Evolutionary conservation across 1,140 invertebrate species (phyloP), one percentile per base, ranked within the genome.

Genomic region (Aphis craccivora): DNA sequence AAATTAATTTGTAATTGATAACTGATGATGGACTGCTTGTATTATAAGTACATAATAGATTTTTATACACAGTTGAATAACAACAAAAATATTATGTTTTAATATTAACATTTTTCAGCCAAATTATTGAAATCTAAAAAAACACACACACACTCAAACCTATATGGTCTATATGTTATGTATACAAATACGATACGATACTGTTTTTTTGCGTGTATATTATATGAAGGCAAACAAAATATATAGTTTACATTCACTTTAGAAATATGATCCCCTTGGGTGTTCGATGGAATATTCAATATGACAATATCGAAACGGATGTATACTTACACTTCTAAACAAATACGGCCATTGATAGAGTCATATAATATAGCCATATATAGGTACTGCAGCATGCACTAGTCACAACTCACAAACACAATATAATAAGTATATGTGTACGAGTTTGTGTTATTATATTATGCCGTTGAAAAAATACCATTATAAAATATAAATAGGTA

Each of bases 361-460:
- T 35, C 23, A 51, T 87, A 87, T n/a, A 87, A 30, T 14, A 86
- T 86, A 51, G 48, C 48, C 14, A 89, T 90, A 90, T 48, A 90
- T 48, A 91, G 22, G 37, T 60, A 90, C 43, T 53, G 37, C 88
- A 45, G 4, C 30, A 37, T 30, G 25, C 37, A 84, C 83, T 84
- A 43, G 83, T 55, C 45, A 55, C 14, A 25, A 55, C 45, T n/a
- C 30, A 76, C 37, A 83, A 81, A 83, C 67, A 91, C 43, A 23
- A 45, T 35, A n/a, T 51, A 51, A 51, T 51, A 51, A 51, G 53
- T 91, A 48, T 76, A 18, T 81, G n/a, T 51, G n/a, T n/a, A 30
- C 81, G 60, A 51, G 48, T 51, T 51, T 48, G 43, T 81, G 35
- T 92, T 92, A 83, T 92, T 81, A 92, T 93, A 91, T 90, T 90